Percentiles rank a stretch among this genome's conserved stretches.
phyloP scores from a whole-genome alignment of 2,888 invertebrate genomes.

The Chaitophorus viminalis region DNA sequence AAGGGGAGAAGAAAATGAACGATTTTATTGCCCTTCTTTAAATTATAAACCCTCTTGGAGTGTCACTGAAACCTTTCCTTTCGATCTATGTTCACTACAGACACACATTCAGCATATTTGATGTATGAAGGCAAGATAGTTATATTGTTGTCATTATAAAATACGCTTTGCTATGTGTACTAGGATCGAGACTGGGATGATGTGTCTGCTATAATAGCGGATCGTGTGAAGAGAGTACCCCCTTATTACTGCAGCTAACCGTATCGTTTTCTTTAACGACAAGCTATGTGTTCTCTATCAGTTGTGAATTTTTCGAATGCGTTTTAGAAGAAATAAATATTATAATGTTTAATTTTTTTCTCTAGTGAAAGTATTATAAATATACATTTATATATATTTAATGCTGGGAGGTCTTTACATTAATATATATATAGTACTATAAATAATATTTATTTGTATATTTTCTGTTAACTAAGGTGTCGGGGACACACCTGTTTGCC shows the following conservation, averaged over 20 bases:
- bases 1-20: constrained; percentile 49
- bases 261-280: neutral
- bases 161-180: neutral
- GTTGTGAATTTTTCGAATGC: constrained; percentile 15
- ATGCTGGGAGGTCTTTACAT: neutral
- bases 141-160: neutral
- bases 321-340: constrained; percentile 31
- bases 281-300: neutral
- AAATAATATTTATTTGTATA: constrained; percentile 32
- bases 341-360: neutral
- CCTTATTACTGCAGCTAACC: neutral
- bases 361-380: constrained; percentile 40
- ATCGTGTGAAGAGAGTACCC: neutral
- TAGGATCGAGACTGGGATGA: too few species aligned
- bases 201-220: neutral
- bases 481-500: constrained; percentile 49
- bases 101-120: neutral
- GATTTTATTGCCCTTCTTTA: constrained; percentile 43
- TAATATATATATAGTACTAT: neutral
- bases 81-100: neutral
- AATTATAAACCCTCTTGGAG: constrained; percentile 29
- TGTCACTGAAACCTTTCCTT: neutral
- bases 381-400: neutral
- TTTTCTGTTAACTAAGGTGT: constrained; percentile 52
- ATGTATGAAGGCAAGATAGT: neutral